Percentiles rank a stretch among this genome's conserved stretches.
Conservation (phyloP, 2,797 vertebrate genomes). For the Hafferia zeledoni region DNA sequence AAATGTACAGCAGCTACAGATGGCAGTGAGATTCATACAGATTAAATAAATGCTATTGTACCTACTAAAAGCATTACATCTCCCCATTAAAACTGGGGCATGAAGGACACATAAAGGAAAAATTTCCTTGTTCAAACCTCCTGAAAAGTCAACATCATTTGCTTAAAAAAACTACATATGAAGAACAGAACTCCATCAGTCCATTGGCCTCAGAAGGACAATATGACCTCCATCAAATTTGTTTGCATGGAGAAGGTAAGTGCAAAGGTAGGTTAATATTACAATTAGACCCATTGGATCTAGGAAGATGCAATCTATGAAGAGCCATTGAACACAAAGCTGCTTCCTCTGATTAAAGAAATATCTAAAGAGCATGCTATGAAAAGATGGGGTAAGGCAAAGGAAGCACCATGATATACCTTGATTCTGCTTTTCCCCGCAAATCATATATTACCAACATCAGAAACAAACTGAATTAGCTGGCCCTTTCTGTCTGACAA, state of each 20-base stretch:
- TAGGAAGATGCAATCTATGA: neutral
- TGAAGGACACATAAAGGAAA: neutral
- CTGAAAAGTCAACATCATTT: neutral
- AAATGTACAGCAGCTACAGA: neutral
- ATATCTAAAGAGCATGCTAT: neutral
- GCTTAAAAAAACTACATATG: neutral
- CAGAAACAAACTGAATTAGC: neutral
- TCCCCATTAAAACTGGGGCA: neutral
- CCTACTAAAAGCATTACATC: neutral
- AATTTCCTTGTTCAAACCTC: neutral
- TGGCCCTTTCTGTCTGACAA: neutral
- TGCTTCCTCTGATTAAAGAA: neutral
- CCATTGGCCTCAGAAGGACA: neutral
- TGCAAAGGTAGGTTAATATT: neutral
- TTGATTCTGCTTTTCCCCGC: neutral
- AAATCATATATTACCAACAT: neutral
- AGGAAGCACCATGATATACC: neutral
- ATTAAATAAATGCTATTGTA: neutral
- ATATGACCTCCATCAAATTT: neutral
- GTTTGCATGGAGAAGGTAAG: neutral
- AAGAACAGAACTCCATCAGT: neutral
- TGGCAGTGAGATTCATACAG: neutral
- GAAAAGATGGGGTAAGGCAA: neutral
- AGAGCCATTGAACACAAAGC: neutral
- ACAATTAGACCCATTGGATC: neutral